phyloP scores from a whole-genome alignment of 2,113 vertebrate genomes.

The Myxocyprinus asiaticus region DNA sequence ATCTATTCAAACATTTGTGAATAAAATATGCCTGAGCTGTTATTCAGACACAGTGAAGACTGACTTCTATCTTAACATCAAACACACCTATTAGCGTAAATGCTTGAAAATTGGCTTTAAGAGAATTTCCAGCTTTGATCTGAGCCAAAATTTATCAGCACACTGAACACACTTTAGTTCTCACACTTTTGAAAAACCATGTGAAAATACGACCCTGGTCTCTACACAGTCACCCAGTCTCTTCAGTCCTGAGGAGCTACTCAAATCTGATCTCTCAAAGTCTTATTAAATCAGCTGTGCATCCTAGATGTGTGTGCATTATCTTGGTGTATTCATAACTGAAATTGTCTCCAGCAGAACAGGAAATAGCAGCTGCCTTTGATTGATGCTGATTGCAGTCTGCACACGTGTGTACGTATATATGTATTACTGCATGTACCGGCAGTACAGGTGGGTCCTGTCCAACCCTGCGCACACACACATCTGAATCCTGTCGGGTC shows the following conservation, averaged over 20 bases:
- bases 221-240: neutral
- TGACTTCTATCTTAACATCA: no score
- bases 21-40: no score
- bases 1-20: no score
- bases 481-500: slow-evolving; percentile 73
- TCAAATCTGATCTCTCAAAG: neutral
- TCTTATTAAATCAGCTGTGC: neutral
- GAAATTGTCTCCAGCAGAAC: slow-evolving; percentile 24
- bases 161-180: no score
- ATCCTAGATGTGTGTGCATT: slow-evolving; percentile 40
- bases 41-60: no score
- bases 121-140: no score
- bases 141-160: no score
- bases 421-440: slow-evolving; percentile 57
- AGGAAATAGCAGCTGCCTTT: slow-evolving; percentile 33
- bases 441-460: slow-evolving; percentile 71
- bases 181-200: neutral
- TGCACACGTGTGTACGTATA: neutral
- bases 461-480: slow-evolving; percentile 73
- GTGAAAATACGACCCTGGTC: neutral
- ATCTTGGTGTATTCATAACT: slow-evolving; percentile 32
- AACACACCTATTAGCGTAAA: no score
- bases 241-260: neutral
- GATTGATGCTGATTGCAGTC: slow-evolving; percentile 42
- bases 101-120: no score